Base-by-base conservation (phyloP, 2,797 vertebrate genomes). In the Scarus forsteni region DNA sequence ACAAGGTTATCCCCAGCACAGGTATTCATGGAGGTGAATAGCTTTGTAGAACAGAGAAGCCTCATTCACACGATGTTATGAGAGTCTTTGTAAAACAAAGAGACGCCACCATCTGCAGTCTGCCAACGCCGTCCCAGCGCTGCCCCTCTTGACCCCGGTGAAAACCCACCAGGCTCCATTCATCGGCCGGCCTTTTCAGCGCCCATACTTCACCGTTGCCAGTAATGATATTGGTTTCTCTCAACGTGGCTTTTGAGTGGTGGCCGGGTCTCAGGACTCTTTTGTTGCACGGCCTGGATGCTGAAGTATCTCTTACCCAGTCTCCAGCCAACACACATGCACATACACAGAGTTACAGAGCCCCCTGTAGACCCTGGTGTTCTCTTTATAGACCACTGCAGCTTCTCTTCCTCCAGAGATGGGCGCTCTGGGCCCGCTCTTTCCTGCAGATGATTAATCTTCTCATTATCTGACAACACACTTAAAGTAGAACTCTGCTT, bases 221-320 rank as follows among this genome's bases (percentile, higher is more conserved):
- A 39, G 87, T 87, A 86, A 92, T 92, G 88, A 94, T 93, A 93
- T 91, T 92, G 85, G 85, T 93, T 91, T 91, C 93, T 90, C 87
- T 94, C 92, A 92, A 83, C 86, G 54, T 61, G 42, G 75, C 85
- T 84, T 93, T 91, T 87, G 89, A 92, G 87, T 53, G 67, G 62
- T 59, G 56, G 48, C 74, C 36, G 51, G 62, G 80, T 92, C 88
- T 91, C 87, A 87, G 86, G 85, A 60, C 74, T 91, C 88, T 89
- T 92, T 92, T 93, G 90, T 93, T 86, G 79, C 75, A 58, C 11
- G 49, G 70, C 72, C 78, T 84, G 82, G 77, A 85, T 78, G 70
- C 65, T 85, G 77, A 74, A 66, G 83, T 81, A 91, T 93, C 89
- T 77, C 66, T 87, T 90, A 83, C 57, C 80, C 50, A 39, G 67